phyloP scores from a whole-genome alignment of 1,140 invertebrate species.

The Lucilia sericata region DNA sequence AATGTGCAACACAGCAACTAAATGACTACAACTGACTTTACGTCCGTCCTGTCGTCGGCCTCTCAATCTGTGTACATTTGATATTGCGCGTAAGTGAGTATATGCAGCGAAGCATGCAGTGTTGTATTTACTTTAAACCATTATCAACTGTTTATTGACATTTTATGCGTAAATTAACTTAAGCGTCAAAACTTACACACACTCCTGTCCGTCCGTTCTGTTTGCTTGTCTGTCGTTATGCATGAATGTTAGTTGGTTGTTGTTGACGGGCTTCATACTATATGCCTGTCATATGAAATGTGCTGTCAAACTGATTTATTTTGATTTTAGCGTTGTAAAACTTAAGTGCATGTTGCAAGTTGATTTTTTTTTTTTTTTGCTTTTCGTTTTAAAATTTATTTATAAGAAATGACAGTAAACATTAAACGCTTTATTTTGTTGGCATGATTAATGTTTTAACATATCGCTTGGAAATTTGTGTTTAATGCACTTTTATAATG shows the following conservation, averaged over 20 bases:
- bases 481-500: conserved; percentile 27
- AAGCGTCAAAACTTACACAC: conserved; percentile 31
- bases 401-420: conserved; percentile 34
- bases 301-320: conserved; percentile 41
- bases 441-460: conserved; percentile 38
- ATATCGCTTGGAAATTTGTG: conserved; percentile 30
- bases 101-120: background rate
- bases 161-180: conserved; percentile 44
- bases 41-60: too few relatives aligned
- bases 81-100: background rate
- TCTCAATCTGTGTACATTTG: background rate
- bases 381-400: background rate
- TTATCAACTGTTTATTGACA: conserved; percentile 44
- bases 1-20: background rate
- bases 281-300: conserved; percentile 37
- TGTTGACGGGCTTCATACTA: conserved; percentile 25
- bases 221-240: too few relatives aligned
- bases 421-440: conserved; percentile 36
- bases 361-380: background rate
- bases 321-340: conserved; percentile 28
- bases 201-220: background rate
- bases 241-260: background rate
- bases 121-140: conserved; percentile 37
- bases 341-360: conserved; percentile 16
- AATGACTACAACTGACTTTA: background rate